phyloP scores from a whole-genome alignment of 2,113 vertebrate species.

The Odontesthes bonariensis region DNA sequence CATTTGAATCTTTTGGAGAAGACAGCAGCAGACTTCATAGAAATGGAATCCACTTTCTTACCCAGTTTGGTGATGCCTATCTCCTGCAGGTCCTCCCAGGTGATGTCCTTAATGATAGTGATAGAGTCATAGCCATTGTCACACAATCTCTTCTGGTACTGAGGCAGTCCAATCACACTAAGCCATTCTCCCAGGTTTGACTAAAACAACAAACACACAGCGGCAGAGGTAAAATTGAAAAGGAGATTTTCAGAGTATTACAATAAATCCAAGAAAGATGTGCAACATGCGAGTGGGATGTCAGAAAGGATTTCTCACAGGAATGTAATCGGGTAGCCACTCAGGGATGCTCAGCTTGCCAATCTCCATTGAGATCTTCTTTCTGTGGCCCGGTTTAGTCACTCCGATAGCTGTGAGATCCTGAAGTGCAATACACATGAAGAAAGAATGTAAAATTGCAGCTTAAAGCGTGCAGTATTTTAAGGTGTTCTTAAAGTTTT shows the following conservation, averaged over 20 bases:
- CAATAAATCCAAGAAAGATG: not conserved
- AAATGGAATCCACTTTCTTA: conserved; percentile 67
- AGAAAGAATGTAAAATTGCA: not conserved
- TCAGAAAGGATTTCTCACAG: conserved; percentile 79
- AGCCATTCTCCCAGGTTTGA: conserved; percentile 92
- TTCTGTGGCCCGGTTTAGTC: conserved; percentile 95
- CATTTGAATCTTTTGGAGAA: too few species aligned
- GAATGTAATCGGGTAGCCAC: conserved; percentile 94
- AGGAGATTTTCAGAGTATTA: not conserved
- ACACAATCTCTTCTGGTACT: conserved; percentile 94
- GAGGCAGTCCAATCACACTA: conserved; percentile 90
- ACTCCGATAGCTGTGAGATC: conserved; percentile 96
- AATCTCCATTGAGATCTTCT: conserved; percentile 95
- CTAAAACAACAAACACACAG: conserved; percentile 66
- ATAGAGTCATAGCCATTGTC: conserved; percentile 96
- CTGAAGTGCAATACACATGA: conserved; percentile 67
- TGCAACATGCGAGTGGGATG: not conserved
- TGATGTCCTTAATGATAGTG: conserved; percentile 91
- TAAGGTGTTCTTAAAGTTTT: too few species aligned
- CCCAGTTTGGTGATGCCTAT: conserved; percentile 95
- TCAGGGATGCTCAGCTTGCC: conserved; percentile 91
- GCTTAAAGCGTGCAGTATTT: too few species aligned
- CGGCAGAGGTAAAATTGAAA: not conserved
- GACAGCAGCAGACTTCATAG: not conserved
- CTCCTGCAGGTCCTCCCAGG: conserved; percentile 96